These are phyloP conservation scores for Threskiornis aethiopicus DNA, from an alignment of 2,797 vertebrate genomes.

Conservation along the genomic window DNA sequence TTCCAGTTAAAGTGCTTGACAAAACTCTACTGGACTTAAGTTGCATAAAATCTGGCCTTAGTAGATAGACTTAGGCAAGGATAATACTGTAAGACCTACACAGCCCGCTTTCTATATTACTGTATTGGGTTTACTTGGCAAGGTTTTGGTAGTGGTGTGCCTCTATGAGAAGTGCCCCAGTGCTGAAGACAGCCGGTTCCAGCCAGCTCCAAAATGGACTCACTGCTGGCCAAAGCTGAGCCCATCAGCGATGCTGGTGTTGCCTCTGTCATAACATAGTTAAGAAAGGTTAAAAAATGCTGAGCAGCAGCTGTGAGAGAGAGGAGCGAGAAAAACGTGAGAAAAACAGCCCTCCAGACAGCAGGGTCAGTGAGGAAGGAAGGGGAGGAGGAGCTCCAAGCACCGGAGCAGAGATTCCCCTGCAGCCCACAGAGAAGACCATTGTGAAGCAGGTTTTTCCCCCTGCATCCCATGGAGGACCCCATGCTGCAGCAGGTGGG, in stretches of 20 bases:
- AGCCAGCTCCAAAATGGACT: background rate
- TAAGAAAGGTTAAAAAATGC: background rate
- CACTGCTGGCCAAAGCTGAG: rapidly evolving
- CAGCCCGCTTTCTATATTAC: background rate
- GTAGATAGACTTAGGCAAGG: background rate
- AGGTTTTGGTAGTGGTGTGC: background rate
- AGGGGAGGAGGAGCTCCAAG: background rate
- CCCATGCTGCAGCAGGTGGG: background rate
- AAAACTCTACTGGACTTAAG: background rate
- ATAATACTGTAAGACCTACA: background rate
- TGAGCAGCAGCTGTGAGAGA: background rate
- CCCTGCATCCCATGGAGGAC: background rate
- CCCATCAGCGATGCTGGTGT: background rate
- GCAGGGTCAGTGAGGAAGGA: background rate
- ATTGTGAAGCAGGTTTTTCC: background rate
- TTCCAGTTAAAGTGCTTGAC: background rate
- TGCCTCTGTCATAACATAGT: background rate
- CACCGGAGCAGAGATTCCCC: background rate
- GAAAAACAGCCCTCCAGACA: background rate
- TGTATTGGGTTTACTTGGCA: background rate
- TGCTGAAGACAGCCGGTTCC: background rate
- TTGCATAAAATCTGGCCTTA: background rate
- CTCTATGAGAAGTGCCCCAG: background rate
- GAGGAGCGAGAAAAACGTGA: background rate
- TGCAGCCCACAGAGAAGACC: background rate